phyloP scores from a whole-genome alignment of 2,797 vertebrate genomes.

The Pangasius sanitwongsei region DNA sequence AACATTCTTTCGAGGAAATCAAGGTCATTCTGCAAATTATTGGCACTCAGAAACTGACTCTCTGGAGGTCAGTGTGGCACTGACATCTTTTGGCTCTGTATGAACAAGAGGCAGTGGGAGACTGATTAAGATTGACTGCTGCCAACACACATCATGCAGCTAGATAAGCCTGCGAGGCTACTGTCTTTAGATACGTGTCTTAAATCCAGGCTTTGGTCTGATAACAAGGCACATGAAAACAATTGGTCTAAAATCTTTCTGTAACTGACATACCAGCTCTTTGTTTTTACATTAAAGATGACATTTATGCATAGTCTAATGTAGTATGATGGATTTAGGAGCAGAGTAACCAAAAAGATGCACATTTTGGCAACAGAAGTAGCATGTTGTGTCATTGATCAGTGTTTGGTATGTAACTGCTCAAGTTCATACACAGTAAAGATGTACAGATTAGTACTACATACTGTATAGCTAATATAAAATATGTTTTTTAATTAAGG shows the following conservation, averaged over 20 bases:
- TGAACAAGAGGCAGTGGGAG: neutral
- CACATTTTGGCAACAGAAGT: neutral
- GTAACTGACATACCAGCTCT: too few species aligned
- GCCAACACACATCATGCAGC: constrained; percentile 20
- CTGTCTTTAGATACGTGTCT: neutral
- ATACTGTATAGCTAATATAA: neutral
- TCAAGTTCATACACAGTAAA: neutral
- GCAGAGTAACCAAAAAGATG: neutral
- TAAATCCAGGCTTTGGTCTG: constrained; percentile 1
- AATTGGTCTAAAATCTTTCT: neutral
- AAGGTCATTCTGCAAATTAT: neutral
- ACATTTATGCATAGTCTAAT: too few species aligned
- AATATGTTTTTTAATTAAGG: neutral
- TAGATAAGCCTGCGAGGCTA: constrained; percentile 3
- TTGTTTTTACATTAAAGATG: neutral
- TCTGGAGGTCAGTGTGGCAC: neutral
- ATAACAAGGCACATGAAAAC: neutral
- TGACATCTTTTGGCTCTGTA: neutral
- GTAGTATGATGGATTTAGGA: neutral
- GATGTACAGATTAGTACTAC: neutral
- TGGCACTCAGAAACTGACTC: neutral
- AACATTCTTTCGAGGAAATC: neutral
- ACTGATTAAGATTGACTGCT: constrained; percentile 43
- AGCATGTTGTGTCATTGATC: neutral
- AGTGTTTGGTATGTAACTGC: neutral